Percentiles rank a stretch among this genome's conserved stretches.
phyloP scores from a whole-genome alignment of 2,797 vertebrate genomes.

The Onychomys leucogaster region DNA sequence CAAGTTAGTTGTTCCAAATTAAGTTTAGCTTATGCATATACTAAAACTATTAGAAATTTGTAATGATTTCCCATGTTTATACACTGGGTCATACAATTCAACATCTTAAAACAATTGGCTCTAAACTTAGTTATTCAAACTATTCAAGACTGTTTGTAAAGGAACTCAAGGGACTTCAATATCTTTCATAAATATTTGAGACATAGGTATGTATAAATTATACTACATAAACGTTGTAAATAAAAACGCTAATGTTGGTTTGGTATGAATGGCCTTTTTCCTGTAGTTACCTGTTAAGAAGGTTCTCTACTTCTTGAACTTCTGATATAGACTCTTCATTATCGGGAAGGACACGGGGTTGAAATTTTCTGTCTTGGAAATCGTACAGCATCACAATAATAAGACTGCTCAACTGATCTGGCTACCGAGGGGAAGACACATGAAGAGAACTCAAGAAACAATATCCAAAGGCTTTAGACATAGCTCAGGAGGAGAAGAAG shows the following conservation, averaged over 20 bases:
- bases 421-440: slow-evolving; percentile 85
- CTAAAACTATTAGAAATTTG: slow-evolving; percentile 42
- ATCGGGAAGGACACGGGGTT: slow-evolving; percentile 82
- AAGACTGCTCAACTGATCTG: slow-evolving; percentile 91
- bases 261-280: slow-evolving; percentile 47
- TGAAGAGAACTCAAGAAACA: slow-evolving; percentile 38
- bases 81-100: slow-evolving; percentile 32
- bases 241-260: not conserved
- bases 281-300: slow-evolving; percentile 88
- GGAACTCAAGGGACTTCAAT: slow-evolving; percentile 30
- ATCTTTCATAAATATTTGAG: slow-evolving; percentile 40
- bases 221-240: not conserved
- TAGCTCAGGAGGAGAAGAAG: not conserved
- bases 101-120: slow-evolving; percentile 50
- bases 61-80: slow-evolving; percentile 41
- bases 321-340: slow-evolving; percentile 87
- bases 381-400: slow-evolving; percentile 94
- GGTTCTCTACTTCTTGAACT: slow-evolving; percentile 90
- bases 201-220: not conserved
- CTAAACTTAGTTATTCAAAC: slow-evolving; percentile 46
- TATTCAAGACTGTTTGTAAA: slow-evolving; percentile 27
- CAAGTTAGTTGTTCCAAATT: slow-evolving; percentile 39
- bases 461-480: not conserved
- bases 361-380: slow-evolving; percentile 93
- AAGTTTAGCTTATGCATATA: slow-evolving; percentile 21